phyloP scores from a whole-genome alignment of 1,140 invertebrate species.

The Gonatopus flavifemur region DNA sequence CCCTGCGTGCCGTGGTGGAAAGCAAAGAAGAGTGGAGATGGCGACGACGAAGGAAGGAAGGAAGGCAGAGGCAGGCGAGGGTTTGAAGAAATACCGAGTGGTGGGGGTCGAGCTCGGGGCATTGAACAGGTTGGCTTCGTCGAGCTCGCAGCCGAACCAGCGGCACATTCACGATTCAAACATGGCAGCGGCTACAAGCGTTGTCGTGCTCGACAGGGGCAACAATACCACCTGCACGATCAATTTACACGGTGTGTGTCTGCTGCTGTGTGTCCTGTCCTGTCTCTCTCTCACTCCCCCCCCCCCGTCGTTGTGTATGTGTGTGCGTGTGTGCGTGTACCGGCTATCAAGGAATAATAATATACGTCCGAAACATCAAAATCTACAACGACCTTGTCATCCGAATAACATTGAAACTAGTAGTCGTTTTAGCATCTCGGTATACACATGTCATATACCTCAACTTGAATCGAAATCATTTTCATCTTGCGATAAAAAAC shows the following conservation, averaged over 20 bases:
- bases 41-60: neutral
- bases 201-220: slow-evolving; percentile 88
- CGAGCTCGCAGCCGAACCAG: slow-evolving; percentile 31
- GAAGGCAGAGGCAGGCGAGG: slow-evolving; percentile 12
- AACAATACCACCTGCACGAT: slow-evolving; percentile 95
- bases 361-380: too few relatives aligned
- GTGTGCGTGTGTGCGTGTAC: neutral
- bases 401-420: too few relatives aligned
- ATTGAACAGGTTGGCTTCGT: slow-evolving; percentile 46
- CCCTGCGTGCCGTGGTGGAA: too few relatives aligned
- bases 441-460: too few relatives aligned
- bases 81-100: slow-evolving; percentile 12
- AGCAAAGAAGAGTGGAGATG: too few relatives aligned
- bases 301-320: too few relatives aligned
- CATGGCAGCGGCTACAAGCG: slow-evolving; percentile 86
- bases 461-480: too few relatives aligned
- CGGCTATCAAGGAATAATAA: too few relatives aligned
- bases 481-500: too few relatives aligned
- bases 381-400: too few relatives aligned
- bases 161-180: slow-evolving; percentile 57
- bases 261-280: slow-evolving; percentile 6
- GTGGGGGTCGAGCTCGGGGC: slow-evolving; percentile 32
- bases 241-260: slow-evolving; percentile 85
- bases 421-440: too few relatives aligned
- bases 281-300: too few relatives aligned